Base-by-base conservation (phyloP, 2,113 vertebrate species). In the Chaetorhynchus papuensis region DNA sequence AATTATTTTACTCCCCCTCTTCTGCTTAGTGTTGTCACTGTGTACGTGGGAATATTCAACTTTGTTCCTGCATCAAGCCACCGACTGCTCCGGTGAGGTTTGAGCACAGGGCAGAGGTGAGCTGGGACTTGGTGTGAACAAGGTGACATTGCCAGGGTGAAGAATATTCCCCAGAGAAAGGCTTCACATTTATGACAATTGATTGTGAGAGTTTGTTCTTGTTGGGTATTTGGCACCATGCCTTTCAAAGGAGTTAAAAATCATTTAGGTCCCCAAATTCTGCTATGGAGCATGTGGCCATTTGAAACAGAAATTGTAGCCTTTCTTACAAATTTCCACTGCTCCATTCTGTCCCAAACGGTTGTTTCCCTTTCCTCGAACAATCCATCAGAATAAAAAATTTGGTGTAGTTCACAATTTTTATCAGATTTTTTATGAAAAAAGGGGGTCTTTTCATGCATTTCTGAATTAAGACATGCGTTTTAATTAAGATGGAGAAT, bases 1-100 rank as follows among this genome's bases (percentile, higher is more conserved):
- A 95, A 96, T 96, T 96, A 83, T 69, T 95, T 89, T 52, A 82
- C 92, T 96, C 93, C 87, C 54, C 59, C 45, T 90, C 81, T 70
- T 80, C 87, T 66, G 56, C 79, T 86, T n/a, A 54, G 31, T 35
- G 31, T 57, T 90, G 59, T 64, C 77, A 15, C 65, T 30, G 49
- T 21, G 19, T 65, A 19, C 1, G 0, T 45, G 49, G 64, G 59
- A 82, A 88, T 70, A 56, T 77, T 83, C 64, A 49, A 1, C 64
- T 93, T 77, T 37, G 30, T 59, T 63, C 63, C 75, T 77, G 47
- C 75, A 27, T 66, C 47, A 7, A 59, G 39, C 10, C 42, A 5
- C 50, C 1, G 26, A 7, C 27, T 39, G 59, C 59, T 83, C 63
- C 4, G 2, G 33, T 19, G 56, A 31, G 50, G 47, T 77, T 80